Base-by-base conservation (phyloP, 1,140 invertebrate species). In the Caerostris extrusa region DNA sequence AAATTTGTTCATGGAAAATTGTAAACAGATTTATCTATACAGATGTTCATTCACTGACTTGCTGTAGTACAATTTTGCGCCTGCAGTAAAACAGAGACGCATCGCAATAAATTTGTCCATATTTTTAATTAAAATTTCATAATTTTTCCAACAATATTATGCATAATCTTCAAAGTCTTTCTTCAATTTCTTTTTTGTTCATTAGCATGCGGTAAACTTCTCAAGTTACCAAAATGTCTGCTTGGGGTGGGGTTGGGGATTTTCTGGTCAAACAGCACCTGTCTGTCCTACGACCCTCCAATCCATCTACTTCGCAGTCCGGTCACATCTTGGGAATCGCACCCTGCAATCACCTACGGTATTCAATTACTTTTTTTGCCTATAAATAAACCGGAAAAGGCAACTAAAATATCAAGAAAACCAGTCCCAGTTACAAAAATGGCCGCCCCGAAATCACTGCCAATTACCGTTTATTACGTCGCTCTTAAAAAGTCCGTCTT, bases 391-490 rank as follows among this genome's bases (percentile, higher is more conserved):
- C 77, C 90, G 90, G 77, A 91, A 82, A 91, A 67, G 14, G 86
- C 50, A 64, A 90, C 67, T 55, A 90, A 90, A 77, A 34, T 34
- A 34, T 34, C 34, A 34, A 77, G 77, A 90, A 90, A 71, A n/a
- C 5, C 2, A 19, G 34, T 34, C 55, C 55, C 55, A 77, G 61
- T 57, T 64, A 91, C 90, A 82, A 91, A 91, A 91, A 91, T 82
- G 69, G 77, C 87, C 87, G 67, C 90, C 60, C 50, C 56, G 55
- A 81, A 91, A 91, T 91, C 90, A 82, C 90, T 57, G 77, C 90
- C 90, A 91, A 91, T 91, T 91, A 91, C 90, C 56, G 71, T 91
- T 91, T 91, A 91, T 91, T 91, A 91, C 90, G 90, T 91, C 90
- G 19, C 77, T 34, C 77, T 91, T 91, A 61, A 91, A 34, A 91